These are phyloP conservation scores for Tiliacea aurago DNA, from an alignment of 2,888 invertebrate genomes.

Conservation along the genomic window DNA sequence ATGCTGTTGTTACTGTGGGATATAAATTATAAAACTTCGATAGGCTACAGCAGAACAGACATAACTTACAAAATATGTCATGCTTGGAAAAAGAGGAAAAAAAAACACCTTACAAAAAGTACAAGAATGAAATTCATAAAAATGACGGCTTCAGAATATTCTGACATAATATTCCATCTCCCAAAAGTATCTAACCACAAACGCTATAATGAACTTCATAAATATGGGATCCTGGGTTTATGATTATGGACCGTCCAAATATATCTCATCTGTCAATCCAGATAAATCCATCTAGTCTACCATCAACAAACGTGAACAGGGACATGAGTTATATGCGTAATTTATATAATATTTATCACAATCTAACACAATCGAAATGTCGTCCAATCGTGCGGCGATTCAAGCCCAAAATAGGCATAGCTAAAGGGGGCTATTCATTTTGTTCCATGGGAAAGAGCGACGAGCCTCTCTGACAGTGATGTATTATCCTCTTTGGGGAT, in stretches of 20 bases:
- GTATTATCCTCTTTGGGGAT: slow-evolving; percentile 72
- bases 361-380: slow-evolving; percentile 61
- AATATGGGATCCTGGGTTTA: slow-evolving; percentile 8
- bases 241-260: slow-evolving; percentile 9
- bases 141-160: neutral
- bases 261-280: slow-evolving; percentile 35
- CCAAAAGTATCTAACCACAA: slow-evolving; percentile 9
- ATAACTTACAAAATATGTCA: neutral
- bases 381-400: slow-evolving; percentile 56
- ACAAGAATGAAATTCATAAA: neutral
- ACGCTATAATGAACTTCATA: slow-evolving; percentile 17
- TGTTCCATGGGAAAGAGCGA: slow-evolving; percentile 74
- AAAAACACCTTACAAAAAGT: neutral
- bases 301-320: slow-evolving; percentile 30
- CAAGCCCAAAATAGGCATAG: slow-evolving; percentile 72
- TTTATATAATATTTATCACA: slow-evolving; percentile 65
- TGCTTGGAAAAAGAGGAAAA: too few relatives aligned
- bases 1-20: neutral
- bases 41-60: neutral
- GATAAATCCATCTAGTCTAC: slow-evolving; percentile 20
- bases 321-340: slow-evolving; percentile 60
- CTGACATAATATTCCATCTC: neutral
- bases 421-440: slow-evolving; percentile 75
- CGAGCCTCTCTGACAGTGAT: slow-evolving; percentile 77
- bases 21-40: neutral